Conservation (phyloP, 2,113 vertebrate species). For the Campylomormyrus tamandua region DNA sequence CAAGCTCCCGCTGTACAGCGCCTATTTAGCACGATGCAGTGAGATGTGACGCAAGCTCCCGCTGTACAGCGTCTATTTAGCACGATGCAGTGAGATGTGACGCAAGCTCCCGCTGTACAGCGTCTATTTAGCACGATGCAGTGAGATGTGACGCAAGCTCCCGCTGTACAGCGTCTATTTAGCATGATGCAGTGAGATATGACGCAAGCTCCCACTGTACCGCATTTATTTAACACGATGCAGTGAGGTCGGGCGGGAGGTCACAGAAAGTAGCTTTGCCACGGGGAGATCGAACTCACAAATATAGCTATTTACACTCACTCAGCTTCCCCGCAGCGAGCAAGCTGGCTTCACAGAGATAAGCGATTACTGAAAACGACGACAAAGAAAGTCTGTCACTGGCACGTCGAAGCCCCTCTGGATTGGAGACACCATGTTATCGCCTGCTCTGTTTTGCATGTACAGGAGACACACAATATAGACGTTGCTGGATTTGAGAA, state of each 20-base stretch:
- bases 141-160: neutral
- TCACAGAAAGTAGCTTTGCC: neutral
- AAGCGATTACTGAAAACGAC: slow-evolving; percentile 4
- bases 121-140: too few relatives aligned
- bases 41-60: neutral
- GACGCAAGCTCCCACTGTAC: neutral
- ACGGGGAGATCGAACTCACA: neutral
- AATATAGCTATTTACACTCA: neutral
- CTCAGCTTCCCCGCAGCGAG: neutral
- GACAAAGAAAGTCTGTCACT: neutral
- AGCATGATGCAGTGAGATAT: neutral
- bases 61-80: too few relatives aligned
- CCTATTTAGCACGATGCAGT: neutral
- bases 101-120: too few relatives aligned
- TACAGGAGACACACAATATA: neutral
- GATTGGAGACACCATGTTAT: neutral
- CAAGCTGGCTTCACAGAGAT: slow-evolving; percentile 6
- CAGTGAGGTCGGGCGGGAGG: neutral
- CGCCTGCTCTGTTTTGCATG: neutral
- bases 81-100: too few relatives aligned
- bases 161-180: neutral
- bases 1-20: neutral
- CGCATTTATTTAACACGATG: neutral
- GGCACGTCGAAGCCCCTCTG: neutral
- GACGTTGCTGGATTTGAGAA: neutral